Evolutionary conservation across 2,888 invertebrate species (phyloP).

Genomic region (Phania funesta): DNA sequence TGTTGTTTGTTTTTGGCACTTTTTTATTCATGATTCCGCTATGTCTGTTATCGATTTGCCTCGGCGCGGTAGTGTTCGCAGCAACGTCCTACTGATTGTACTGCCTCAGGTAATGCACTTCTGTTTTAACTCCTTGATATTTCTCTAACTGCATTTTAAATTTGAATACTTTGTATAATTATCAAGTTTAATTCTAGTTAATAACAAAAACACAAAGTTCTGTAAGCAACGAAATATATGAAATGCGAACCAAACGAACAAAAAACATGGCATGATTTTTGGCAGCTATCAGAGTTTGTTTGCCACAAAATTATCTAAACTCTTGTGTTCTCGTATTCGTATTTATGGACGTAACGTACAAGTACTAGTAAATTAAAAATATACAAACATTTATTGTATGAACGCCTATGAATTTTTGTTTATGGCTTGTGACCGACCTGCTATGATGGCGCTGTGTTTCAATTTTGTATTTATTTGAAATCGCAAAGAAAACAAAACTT

Average conservation of each 20-base stretch:
- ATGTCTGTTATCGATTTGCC: too few relatives aligned
- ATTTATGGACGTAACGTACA: slow-evolving; percentile 13
- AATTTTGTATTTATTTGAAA: slow-evolving; percentile 28
- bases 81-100: too few relatives aligned
- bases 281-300: slow-evolving; percentile 56
- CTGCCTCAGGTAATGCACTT: too few relatives aligned
- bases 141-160: slow-evolving; percentile 35
- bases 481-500: not conserved
- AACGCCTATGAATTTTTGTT: slow-evolving; percentile 17
- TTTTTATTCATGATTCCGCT: too few relatives aligned
- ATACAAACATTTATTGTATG: slow-evolving; percentile 24
- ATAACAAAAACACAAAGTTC: slow-evolving; percentile 40
- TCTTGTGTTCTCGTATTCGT: slow-evolving; percentile 11
- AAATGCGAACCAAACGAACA: slow-evolving; percentile 1
- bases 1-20: too few relatives aligned
- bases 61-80: too few relatives aligned
- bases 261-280: slow-evolving; percentile 53
- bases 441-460: slow-evolving; percentile 59
- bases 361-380: slow-evolving; percentile 19
- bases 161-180: slow-evolving; percentile 48
- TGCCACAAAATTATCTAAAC: slow-evolving; percentile 54
- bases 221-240: not conserved
- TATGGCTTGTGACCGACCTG: slow-evolving; percentile 29
- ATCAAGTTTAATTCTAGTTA: slow-evolving; percentile 25
- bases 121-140: not conserved